Evolutionary conservation across 2,888 invertebrate species (phyloP), one percentile per base, ranked within the genome.

Genomic region (Petrolisthes cinctipes): DNA sequence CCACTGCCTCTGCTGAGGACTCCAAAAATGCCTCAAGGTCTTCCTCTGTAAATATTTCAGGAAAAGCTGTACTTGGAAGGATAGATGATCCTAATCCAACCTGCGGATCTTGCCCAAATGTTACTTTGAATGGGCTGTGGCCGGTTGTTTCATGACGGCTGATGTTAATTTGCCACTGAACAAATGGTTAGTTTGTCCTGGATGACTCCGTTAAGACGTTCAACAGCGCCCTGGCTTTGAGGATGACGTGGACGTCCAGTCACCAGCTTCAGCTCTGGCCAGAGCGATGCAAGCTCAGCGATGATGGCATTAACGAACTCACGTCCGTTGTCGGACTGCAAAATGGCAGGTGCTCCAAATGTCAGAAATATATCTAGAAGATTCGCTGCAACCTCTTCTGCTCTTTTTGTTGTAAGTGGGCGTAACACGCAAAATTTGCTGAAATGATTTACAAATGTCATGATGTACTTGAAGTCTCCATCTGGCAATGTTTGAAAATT

Each of bases 141-240:
- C 81, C 81, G 57, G 81, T 81, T 2, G 81, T 81, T 81, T 81
- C 81, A 81, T 81, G 81, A 81, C 61, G 61, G 23, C 20, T 81
- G 11, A 81, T 81, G 81, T 84, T 84, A 61, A 84, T 14, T 84
- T 84, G 54, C 84, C 84, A 84, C 76, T 75, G 84, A 71, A 84
- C 84, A 76, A 84, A 84, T 53, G n/a, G 54, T 37, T n/a, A 11
- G 51, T 73, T 53, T 37, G 75, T 75, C 37, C 23, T 73, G 75
- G 23, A 81, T 81, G 5, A 81, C 4, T 57, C 57, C 81, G 4
- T 81, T 81, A 61, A 79, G 61, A 23, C 79, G 80, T 85, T 68
- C 66, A 79, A 79, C 78, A 6, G 79, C 56, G 17, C 66, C 84
- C 57, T 75, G 75, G 37, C 76, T 76, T 57, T 76, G 88, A 51